These are phyloP conservation scores for Murina feae DNA, from an alignment of 2,113 vertebrate genomes.

Conservation along the genomic window DNA sequence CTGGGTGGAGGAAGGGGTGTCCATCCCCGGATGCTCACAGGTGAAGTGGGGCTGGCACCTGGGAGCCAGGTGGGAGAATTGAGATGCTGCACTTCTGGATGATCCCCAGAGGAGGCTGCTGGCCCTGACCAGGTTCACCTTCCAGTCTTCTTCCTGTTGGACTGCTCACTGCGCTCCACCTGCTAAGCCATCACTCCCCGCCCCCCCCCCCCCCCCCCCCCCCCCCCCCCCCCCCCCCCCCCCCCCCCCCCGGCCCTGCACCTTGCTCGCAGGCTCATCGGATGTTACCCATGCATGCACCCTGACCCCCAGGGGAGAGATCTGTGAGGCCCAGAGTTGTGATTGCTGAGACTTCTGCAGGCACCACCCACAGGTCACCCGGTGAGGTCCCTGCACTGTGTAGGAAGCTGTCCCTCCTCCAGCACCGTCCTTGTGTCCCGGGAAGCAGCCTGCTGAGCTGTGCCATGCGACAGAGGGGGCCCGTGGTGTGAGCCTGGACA, in stretches of 20 bases:
- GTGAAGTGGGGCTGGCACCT: neutral
- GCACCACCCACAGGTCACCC: neutral
- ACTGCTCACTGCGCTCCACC: fast-evolving
- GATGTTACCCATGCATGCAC: neutral
- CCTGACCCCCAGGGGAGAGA: neutral
- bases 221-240: too few species aligned
- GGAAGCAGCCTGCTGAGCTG: too few species aligned
- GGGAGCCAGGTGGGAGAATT: fast-evolving
- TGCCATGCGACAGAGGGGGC: fast-evolving
- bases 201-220: too few species aligned
- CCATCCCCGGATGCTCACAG: neutral
- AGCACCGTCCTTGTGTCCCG: fast-evolving
- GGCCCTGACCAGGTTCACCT: fast-evolving
- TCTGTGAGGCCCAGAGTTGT: neutral
- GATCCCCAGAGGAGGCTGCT: fast-evolving
- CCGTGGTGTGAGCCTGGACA: fast-evolving
- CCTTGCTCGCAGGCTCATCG: too few species aligned
- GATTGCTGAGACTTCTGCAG: neutral
- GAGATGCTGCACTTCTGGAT: neutral
- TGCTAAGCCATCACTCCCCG: fast-evolving
- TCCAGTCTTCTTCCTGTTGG: fast-evolving
- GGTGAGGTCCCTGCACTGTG: neutral
- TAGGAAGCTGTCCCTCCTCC: neutral
- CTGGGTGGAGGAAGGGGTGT: neutral
- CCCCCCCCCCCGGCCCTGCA: fast-evolving